These are phyloP conservation scores for Ornithoptera priamus DNA, from an alignment of 2,888 invertebrate species.

Conservation along the genomic window DNA sequence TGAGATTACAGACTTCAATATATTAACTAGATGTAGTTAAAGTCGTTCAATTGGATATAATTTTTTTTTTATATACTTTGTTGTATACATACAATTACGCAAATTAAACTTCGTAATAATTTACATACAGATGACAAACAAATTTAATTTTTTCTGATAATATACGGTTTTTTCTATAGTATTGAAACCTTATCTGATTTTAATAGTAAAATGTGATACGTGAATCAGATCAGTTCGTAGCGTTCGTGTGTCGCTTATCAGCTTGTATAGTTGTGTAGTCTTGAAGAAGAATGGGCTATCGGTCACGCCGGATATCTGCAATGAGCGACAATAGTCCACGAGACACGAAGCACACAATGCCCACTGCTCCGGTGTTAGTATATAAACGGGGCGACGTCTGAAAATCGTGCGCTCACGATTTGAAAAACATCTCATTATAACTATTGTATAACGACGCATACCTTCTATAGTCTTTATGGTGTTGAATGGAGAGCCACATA, in stretches of 20 bases:
- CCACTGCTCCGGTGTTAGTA: neutral
- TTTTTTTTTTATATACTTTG: no score
- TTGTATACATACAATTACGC: no score
- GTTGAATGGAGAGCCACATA: neutral
- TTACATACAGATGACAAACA: no score
- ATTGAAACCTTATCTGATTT: no score
- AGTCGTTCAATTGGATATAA: no score
- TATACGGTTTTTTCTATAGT: no score
- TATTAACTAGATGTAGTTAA: no score
- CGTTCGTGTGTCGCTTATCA: neutral
- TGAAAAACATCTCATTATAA: conserved; percentile 22
- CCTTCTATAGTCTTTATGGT: neutral
- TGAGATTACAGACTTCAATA: no score
- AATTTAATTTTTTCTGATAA: no score
- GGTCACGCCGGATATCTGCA: conserved; percentile 16
- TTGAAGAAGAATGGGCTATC: neutral
- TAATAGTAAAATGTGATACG: no score
- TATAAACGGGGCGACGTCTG: conserved; percentile 12
- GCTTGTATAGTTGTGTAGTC: conserved; percentile 4
- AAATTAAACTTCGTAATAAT: no score
- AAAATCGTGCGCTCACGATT: conserved; percentile 23
- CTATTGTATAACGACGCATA: neutral
- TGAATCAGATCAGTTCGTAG: no score
- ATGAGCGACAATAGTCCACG: conserved; percentile 23
- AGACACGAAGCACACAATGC: conserved; percentile 15